Conservation (phyloP, 35 echinoderm and acorn worm species). For the Hemicentrotus pulcherrimus region DNA sequence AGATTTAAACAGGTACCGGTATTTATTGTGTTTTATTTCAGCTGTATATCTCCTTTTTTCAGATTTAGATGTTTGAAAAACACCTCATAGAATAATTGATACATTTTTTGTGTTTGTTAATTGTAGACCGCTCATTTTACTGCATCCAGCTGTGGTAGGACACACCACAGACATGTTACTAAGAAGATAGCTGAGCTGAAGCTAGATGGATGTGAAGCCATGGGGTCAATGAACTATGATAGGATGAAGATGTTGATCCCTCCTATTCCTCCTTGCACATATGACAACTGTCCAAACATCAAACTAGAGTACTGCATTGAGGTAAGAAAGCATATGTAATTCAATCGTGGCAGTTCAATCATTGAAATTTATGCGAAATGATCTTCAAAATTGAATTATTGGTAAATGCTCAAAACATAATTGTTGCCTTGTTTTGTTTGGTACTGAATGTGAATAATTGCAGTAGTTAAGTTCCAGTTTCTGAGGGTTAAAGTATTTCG, state of each 20-base stretch:
- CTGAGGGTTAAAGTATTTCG: too few species aligned
- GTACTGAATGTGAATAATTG: too few species aligned
- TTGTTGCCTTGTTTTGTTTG: too few species aligned
- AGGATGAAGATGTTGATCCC: slow-evolving; percentile 50
- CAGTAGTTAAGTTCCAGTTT: too few species aligned
- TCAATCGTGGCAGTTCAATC: background rate
- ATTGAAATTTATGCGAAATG: too few species aligned
- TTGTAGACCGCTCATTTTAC: background rate
- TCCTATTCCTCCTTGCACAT: slow-evolving; percentile 53
- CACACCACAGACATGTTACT: background rate
- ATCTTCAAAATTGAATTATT: too few species aligned
- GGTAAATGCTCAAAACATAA: too few species aligned
- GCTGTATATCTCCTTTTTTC: background rate
- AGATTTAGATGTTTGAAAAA: too few species aligned
- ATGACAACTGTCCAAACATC: slow-evolving; percentile 56
- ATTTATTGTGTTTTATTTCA: background rate
- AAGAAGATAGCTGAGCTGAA: slow-evolving; percentile 46
- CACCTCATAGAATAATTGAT: too few species aligned
- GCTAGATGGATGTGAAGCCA: slow-evolving; percentile 54
- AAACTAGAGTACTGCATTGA: slow-evolving; percentile 60
- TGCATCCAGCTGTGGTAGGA: slow-evolving; percentile 4
- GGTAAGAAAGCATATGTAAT: slow-evolving; percentile 32
- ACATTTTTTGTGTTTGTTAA: too few species aligned
- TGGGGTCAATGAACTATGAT: slow-evolving; percentile 38
- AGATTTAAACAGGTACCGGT: background rate